A percentile compares a stretch with the other conserved stretches of the same genome.
Evolutionary conservation across 2,113 vertebrate genomes (phyloP).

Genomic region (Spea bombifrons): DNA sequence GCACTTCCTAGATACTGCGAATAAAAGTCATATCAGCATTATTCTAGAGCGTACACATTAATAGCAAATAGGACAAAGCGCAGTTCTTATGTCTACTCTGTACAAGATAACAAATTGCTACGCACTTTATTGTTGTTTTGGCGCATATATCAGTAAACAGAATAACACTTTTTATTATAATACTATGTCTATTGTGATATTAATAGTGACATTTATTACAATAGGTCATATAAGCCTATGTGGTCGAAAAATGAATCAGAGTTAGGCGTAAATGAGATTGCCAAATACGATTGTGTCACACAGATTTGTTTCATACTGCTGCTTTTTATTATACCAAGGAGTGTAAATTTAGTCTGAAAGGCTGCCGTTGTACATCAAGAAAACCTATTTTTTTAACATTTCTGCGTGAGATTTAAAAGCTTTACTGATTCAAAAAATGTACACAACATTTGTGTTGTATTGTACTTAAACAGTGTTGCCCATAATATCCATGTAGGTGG

Average conservation of each 20-base stretch:
- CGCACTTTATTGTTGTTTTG: conserved; percentile 6
- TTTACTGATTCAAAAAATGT: no score
- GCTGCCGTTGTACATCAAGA: no score
- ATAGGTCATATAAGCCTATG: conserved; percentile 6
- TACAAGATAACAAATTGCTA: conserved; percentile 2
- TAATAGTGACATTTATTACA: conserved; percentile 18
- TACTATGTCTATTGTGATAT: neutral
- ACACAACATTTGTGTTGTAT: no score
- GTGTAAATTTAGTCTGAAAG: no score
- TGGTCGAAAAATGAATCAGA: conserved; percentile 10
- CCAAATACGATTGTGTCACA: neutral
- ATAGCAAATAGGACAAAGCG: neutral
- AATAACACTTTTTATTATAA: neutral
- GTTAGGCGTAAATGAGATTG: neutral
- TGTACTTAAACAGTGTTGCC: no score
- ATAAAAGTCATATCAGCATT: neutral
- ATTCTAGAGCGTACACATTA: neutral
- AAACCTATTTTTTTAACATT: no score
- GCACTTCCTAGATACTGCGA: neutral
- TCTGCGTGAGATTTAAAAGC: no score
- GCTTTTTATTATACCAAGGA: no score
- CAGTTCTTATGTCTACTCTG: neutral
- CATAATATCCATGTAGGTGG: no score
- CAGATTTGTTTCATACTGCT: no score
- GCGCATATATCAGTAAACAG: neutral